Conservation (phyloP, 2,797 vertebrate species). For the Eremophila alpestris region DNA sequence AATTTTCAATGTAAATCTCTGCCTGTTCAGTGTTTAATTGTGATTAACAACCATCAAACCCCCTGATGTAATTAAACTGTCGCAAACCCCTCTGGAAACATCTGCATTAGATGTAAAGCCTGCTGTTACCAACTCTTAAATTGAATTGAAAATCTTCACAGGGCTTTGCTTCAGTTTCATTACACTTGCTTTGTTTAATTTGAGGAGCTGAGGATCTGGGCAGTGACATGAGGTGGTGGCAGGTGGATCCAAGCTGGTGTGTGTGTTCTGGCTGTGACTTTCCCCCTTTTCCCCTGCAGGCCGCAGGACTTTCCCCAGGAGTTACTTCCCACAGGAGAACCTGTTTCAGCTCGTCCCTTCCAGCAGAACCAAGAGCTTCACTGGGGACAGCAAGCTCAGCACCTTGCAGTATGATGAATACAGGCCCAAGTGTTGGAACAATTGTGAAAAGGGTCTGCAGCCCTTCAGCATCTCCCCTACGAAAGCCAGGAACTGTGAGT, state of each 20-base stretch:
- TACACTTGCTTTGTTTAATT: neutral
- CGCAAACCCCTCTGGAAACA: neutral
- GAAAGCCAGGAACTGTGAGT: constrained; percentile 69
- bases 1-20: neutral
- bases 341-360: constrained; percentile 89
- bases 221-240: accelerated
- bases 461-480: constrained; percentile 71
- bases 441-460: constrained; percentile 82
- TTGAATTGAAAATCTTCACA: neutral
- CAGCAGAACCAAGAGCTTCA: constrained; percentile 88
- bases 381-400: constrained; percentile 79
- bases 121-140: neutral
- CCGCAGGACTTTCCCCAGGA: constrained; percentile 89
- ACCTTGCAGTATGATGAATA: constrained; percentile 83
- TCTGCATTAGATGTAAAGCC: neutral
- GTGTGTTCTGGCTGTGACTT: neutral
- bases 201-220: neutral
- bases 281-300: constrained; percentile 65
- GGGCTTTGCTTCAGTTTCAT: neutral
- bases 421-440: constrained; percentile 77
- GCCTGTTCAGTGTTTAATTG: neutral
- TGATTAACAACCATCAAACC: neutral
- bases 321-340: constrained; percentile 90
- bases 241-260: neutral
- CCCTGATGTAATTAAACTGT: neutral